Conservation (phyloP, 2,888 invertebrate species). For the Therioaphis trifolii region DNA sequence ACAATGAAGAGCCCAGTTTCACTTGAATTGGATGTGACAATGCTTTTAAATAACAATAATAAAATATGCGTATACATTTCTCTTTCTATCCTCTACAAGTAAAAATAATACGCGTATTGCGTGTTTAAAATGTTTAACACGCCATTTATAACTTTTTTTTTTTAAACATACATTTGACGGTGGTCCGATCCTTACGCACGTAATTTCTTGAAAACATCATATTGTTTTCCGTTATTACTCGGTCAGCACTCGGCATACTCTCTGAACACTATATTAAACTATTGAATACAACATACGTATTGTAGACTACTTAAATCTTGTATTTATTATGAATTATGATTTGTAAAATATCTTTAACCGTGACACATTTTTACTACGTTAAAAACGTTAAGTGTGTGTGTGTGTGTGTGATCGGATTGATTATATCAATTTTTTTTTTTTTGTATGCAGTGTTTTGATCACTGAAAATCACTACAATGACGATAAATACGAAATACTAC, state of each 20-base stretch:
- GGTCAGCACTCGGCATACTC: not conserved
- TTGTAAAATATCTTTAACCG: not conserved
- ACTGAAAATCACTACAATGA: too few species aligned
- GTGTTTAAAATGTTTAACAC: too few species aligned
- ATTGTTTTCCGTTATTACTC: not conserved
- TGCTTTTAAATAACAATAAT: conserved; percentile 1
- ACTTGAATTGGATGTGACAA: not conserved
- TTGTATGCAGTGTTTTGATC: too few species aligned
- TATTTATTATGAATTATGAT: not conserved
- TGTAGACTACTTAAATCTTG: not conserved
- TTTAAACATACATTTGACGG: too few species aligned
- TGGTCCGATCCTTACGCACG: too few species aligned
- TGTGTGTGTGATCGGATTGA: too few species aligned
- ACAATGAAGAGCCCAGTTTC: not conserved
- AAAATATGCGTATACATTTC: not conserved
- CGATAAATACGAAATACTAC: conserved; percentile 4
- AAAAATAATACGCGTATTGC: too few species aligned
- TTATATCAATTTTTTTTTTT: too few species aligned
- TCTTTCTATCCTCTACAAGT: too few species aligned
- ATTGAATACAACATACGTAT: too few species aligned
- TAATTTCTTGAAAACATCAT: not conserved
- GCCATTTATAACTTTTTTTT: too few species aligned
- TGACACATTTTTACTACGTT: not conserved
- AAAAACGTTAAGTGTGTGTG: not conserved
- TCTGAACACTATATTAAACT: not conserved